These are phyloP conservation scores for Silvanus unidentatus DNA, from an alignment of 2,888 invertebrate genomes.

Conservation along the genomic window DNA sequence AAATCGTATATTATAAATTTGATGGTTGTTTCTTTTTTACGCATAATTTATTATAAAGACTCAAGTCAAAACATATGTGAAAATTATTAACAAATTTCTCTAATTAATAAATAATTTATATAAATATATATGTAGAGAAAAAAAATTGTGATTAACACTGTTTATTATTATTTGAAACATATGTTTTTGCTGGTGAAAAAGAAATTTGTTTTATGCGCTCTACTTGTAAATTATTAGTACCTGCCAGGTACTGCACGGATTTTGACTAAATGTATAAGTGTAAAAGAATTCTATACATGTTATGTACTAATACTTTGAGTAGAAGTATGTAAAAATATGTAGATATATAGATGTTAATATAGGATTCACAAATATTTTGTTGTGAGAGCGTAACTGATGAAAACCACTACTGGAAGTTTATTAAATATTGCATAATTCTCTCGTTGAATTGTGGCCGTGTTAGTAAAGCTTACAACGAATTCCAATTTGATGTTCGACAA, in stretches of 20 bases:
- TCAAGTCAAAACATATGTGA: not conserved
- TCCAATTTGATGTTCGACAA: slow-evolving; percentile 26
- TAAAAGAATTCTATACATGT: too few species aligned
- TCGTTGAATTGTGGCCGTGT: slow-evolving; percentile 25
- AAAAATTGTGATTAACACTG: too few species aligned
- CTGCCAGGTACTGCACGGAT: too few species aligned
- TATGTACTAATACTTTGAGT: not conserved
- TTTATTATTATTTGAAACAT: too few species aligned
- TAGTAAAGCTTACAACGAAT: slow-evolving; percentile 28
- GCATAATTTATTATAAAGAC: not conserved
- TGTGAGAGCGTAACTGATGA: slow-evolving; percentile 23
- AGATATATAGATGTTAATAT: too few species aligned
- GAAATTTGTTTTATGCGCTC: too few species aligned
- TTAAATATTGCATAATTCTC: slow-evolving; percentile 33
- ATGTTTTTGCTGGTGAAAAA: too few species aligned
- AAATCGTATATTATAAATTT: too few species aligned
- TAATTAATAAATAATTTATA: not conserved
- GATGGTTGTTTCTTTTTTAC: not conserved
- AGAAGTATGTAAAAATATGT: slow-evolving; percentile 15
- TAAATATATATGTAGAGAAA: not conserved
- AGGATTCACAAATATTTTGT: slow-evolving; percentile 19
- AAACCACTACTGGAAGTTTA: slow-evolving; percentile 27
- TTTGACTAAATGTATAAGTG: too few species aligned
- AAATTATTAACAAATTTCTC: not conserved
- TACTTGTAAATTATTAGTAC: too few species aligned